Conservation (phyloP, 2,888 invertebrate species). For the Trachelus iudaicus region DNA sequence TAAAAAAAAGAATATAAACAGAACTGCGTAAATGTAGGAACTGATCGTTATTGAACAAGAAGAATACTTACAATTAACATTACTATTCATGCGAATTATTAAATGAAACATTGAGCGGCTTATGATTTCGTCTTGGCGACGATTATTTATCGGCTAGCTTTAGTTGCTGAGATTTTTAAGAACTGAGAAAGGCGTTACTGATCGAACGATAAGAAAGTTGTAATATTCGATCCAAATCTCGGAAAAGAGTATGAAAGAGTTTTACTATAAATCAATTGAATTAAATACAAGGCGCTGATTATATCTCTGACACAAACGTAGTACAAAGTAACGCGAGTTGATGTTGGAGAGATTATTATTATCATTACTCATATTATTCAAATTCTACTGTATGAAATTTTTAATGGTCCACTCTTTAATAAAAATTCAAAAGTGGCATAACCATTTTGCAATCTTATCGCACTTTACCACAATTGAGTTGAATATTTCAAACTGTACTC, state of each 20-base stretch:
- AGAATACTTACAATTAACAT: conserved; percentile 36
- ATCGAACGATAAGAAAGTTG: neutral
- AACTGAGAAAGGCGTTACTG: conserved; percentile 9
- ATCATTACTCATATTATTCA: too few relatives aligned
- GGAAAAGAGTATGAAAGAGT: neutral
- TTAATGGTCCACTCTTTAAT: too few relatives aligned
- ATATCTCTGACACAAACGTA: neutral
- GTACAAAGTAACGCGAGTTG: neutral
- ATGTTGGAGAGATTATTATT: neutral
- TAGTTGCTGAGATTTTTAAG: conserved; percentile 32
- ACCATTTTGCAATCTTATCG: too few relatives aligned
- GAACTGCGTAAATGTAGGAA: conserved; percentile 34
- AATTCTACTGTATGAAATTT: too few relatives aligned
- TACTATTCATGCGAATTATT: conserved; percentile 33
- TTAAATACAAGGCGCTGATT: neutral
- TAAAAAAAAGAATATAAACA: conserved; percentile 8
- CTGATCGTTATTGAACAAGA: conserved; percentile 32
- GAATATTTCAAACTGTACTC: too few relatives aligned
- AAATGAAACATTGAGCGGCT: conserved; percentile 30
- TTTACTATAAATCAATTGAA: neutral
- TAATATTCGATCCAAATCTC: too few relatives aligned
- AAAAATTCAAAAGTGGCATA: too few relatives aligned
- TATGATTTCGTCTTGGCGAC: conserved; percentile 33
- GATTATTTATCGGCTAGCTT: conserved; percentile 31
- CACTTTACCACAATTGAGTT: too few relatives aligned